Base-by-base conservation (phyloP, 2,113 vertebrate species). In the Asarcornis scutulata region DNA sequence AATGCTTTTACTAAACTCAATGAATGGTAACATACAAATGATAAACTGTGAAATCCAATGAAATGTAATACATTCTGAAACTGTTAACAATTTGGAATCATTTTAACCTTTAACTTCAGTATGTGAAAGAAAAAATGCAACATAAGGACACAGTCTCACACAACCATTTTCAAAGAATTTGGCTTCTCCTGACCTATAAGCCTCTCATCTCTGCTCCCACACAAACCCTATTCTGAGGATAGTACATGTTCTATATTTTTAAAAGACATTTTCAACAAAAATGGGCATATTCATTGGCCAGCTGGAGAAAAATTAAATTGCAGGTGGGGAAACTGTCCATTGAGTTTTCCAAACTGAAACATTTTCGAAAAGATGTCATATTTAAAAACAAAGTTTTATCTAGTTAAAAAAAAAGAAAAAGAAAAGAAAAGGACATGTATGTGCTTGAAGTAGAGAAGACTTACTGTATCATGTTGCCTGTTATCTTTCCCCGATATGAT, bases 401-500 rank as follows among this genome's bases (percentile, higher is more conserved):
- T 58, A 56, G 56, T 31, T 85, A 50, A 23, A 50, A 88, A 56
- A 46, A 46, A 46, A 46, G 17, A 46, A 46, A 46, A 18, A 46
- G 73, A 68, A 94, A 84, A 90, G 75, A 77, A 88, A 89, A 89
- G 64, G 53, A 88, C 73, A 67, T 3, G 11, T 8, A 76, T 23
- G 42, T 29, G 38, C 86, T 92, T 86, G 86, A 93, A 92, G 86
- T 85, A 93, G 94, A 59, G 87, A 87, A 95, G 76, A 99, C 99
- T 99, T 98, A 99, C 99, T 79, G 98, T 98, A 94, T 99, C 99
- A 89, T 97, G 94, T 46, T 98, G 99, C 95, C 98, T 98, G 87
- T 98, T 99, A 95, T 99, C 99, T 98, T 99, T 99, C 93, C 99
- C 99, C 74, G 99, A 99, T 85, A 98, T 77, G 46, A 99, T 99